Evolutionary conservation across 2,113 vertebrate genomes (phyloP), one percentile per base, ranked within the genome.

Genomic region (Gadus chalcogrammus): DNA sequence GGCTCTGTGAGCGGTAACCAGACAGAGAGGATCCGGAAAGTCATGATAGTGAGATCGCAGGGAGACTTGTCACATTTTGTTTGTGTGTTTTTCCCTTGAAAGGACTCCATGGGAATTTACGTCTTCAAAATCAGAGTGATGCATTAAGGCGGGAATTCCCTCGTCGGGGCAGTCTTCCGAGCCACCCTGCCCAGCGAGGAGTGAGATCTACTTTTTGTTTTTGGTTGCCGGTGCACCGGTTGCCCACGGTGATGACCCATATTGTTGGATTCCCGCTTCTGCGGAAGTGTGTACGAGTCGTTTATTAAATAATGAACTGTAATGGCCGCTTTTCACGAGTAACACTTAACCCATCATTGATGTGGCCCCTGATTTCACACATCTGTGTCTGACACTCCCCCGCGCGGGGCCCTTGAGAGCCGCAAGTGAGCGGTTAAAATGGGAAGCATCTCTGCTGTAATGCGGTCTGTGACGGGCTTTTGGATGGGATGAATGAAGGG

Each of bases 231-330:
- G 0, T 65, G 73, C 17, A 31, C 11, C 35, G 22, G 58, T 76
- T 70, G 12, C 22, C 20, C 42, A 65, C 64, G 24, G 38, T 71
- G 27, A 73, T 74, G 18, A 65, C 71, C 56, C 53, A 56, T 17
- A 16, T 1, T 8, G 48, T 73, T 64, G 61, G 17, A 77, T 68
- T 61, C 1, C 22, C 67, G 58, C 70, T 70, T 64, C 18, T 15
- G 62, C 52, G 17, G 48, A 55, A n/a, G 42, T 42, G n/a, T 72
- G 35, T 72, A 64, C 1, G 6, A 17, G 4, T 61, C 48, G 56
- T 79, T 82, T 82, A 75, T 75, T 79, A 84, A 87, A 76, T 71
- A 3, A 74, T 84, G 63, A 73, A 72, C 60, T 59, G 27, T 71
- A 82, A 79, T 82, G 71, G 65, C 24, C 16, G 70, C 4, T 52